Evolutionary conservation across 1,140 invertebrate genomes (phyloP).

Genomic region (Rhyacophila brunnea): DNA sequence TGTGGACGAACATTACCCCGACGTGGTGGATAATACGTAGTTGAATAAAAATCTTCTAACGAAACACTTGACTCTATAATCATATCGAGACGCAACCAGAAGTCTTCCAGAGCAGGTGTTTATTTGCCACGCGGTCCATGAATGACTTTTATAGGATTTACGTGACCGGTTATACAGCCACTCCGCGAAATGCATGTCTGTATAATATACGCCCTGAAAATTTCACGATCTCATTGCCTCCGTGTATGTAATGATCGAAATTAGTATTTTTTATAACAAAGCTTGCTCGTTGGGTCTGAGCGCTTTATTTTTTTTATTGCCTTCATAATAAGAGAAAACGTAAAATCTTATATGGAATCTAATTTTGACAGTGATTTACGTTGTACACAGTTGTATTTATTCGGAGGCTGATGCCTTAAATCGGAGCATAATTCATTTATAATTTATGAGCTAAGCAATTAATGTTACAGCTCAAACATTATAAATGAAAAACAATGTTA

Average conservation of each 20-base stretch:
- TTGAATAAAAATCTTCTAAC: too few species aligned
- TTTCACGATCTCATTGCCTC: background rate
- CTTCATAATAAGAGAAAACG: conserved; percentile 4
- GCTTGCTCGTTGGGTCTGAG: background rate
- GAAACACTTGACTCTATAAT: conserved; percentile 9
- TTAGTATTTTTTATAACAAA: too few species aligned
- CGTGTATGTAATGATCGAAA: background rate
- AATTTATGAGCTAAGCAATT: conserved; percentile 24
- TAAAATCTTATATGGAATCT: conserved; percentile 20
- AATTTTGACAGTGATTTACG: conserved; percentile 28
- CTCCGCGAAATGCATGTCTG: background rate
- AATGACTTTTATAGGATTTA: conserved; percentile 12
- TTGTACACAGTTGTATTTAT: conserved; percentile 18
- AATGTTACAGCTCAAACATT: conserved; percentile 22
- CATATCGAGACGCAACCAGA: background rate
- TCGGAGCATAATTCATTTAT: conserved; percentile 25
- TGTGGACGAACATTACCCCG: background rate
- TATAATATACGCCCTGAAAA: background rate
- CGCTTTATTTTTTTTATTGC: conserved; percentile 13
- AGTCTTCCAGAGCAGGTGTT: conserved; percentile 14
- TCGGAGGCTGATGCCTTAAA: conserved; percentile 9
- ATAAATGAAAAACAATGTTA: conserved; percentile 20
- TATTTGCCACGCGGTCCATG: background rate
- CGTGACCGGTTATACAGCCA: conserved; percentile 13
- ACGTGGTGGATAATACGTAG: too few species aligned